phyloP scores from a whole-genome alignment of 2,888 invertebrate species.

The Sminthurinus aureus region DNA sequence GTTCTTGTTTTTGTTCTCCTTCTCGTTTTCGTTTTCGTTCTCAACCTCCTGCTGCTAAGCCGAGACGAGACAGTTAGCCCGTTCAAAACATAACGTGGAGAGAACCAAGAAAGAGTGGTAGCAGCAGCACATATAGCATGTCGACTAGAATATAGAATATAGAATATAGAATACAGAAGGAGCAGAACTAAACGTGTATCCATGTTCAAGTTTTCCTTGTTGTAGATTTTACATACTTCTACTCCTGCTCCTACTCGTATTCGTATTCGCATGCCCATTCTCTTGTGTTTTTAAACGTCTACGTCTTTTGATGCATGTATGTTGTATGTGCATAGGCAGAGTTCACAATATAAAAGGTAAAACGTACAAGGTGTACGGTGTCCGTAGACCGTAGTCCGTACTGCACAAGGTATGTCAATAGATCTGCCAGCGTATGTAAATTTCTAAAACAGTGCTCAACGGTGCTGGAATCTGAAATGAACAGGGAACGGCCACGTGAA shows the following conservation, averaged over 20 bases:
- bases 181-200: neutral
- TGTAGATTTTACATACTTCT: too few species aligned
- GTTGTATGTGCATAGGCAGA: too few species aligned
- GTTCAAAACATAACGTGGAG: neutral
- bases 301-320: neutral
- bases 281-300: neutral
- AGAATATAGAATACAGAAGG: neutral
- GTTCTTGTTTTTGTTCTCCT: neutral
- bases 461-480: too few species aligned
- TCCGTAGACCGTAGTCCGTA: too few species aligned
- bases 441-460: too few species aligned
- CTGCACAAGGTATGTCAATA: too few species aligned
- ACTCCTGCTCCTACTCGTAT: neutral
- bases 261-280: neutral
- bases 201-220: neutral
- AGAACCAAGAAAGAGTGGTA: neutral
- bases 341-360: too few species aligned
- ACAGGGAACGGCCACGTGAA: too few species aligned
- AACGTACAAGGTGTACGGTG: too few species aligned
- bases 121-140: too few species aligned
- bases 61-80: conserved; percentile 4
- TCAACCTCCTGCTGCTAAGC: conserved; percentile 13
- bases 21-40: neutral
- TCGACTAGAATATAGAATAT: neutral
- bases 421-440: too few species aligned